Evolutionary conservation across 2,113 vertebrate genomes (phyloP), one percentile per base, ranked within the genome.

Genomic region (Sphyrna mokarran): DNA sequence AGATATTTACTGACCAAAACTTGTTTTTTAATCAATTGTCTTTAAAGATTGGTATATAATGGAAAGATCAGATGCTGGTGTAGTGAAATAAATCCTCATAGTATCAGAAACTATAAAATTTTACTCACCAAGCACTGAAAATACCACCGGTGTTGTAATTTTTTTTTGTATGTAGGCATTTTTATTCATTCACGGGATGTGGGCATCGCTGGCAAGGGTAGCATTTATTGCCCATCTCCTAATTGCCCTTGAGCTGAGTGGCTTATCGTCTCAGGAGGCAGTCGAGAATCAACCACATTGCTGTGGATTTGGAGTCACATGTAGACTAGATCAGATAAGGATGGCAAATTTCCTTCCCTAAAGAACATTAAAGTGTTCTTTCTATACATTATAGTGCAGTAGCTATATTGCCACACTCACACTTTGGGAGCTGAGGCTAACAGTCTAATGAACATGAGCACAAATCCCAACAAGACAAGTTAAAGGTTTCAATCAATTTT

Each of bases 11-110:
- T 54, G 93, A 26, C 69, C 72, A 69, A 48, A 54, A 95, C 94
- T 76, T 72, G 68, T 54, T 95, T 95, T 91, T 72, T 76, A 95
- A 95, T 95, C 94, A 95, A 95, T 95, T 94, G 68, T 69, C 93
- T 94, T 70, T n/a, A 70, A 94, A 94, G 93, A 48, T 94, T 26
- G 11, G 40, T 43, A 66, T 9, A 16, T 94, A 63, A 14, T 40
- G 37, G 7, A 69, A 94, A 43, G 63, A 61, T 37, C 10, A 22
- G 40, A 94, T 69, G n/a, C 22, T 68, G 63, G 43, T 33, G 26
- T 11, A 48, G 8, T 26, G 94, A 95, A 43, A 95, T 95, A 54
- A 54, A 18, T 40, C 26, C 37, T 94, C 23, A 40, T 20, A 37
- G 63, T 69, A 16, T 72, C 70, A 29, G 40, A 48, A 69, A 26